A percentile compares a stretch with the other conserved stretches of the same genome.
Evolutionary conservation across 2,797 vertebrate genomes (phyloP).

Genomic region (Sebastes minor): DNA sequence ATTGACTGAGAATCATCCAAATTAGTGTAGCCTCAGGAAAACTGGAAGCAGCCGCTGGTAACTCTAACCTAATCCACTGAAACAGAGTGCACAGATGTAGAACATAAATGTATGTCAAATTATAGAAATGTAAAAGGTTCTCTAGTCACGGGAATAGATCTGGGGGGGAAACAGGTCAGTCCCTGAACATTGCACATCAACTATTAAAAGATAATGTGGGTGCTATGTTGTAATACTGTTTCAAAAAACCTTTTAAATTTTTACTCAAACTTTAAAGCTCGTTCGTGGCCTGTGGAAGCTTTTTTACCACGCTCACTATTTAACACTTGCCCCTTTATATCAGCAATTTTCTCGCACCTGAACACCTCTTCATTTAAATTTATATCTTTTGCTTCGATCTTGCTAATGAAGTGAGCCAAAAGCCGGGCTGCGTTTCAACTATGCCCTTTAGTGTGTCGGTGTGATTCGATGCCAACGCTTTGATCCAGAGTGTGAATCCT

Average conservation of each 20-base stretch:
- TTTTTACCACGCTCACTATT: background rate
- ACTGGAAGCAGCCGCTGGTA: conserved; percentile 6
- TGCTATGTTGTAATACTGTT: background rate
- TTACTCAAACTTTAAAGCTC: background rate
- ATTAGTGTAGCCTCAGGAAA: conserved; percentile 18
- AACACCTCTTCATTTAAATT: background rate
- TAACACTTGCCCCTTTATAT: background rate
- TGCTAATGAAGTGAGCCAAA: background rate
- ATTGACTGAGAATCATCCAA: conserved; percentile 17
- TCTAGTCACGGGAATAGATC: background rate
- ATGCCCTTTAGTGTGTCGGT: conserved; percentile 14
- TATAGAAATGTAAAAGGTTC: background rate
- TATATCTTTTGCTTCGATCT: background rate
- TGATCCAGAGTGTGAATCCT: conserved; percentile 32
- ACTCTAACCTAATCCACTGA: conserved; percentile 1
- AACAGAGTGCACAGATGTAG: background rate
- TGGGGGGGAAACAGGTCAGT: background rate
- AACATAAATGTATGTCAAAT: conserved; percentile 11
- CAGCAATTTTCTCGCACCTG: background rate
- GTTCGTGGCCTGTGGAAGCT: background rate
- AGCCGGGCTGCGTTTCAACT: conserved; percentile 6
- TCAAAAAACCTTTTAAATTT: background rate
- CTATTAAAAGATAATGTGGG: background rate
- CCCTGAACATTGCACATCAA: background rate
- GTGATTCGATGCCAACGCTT: conserved; percentile 12